Conservation (phyloP, 1,140 invertebrate genomes). For the Dreissena polymorpha region DNA sequence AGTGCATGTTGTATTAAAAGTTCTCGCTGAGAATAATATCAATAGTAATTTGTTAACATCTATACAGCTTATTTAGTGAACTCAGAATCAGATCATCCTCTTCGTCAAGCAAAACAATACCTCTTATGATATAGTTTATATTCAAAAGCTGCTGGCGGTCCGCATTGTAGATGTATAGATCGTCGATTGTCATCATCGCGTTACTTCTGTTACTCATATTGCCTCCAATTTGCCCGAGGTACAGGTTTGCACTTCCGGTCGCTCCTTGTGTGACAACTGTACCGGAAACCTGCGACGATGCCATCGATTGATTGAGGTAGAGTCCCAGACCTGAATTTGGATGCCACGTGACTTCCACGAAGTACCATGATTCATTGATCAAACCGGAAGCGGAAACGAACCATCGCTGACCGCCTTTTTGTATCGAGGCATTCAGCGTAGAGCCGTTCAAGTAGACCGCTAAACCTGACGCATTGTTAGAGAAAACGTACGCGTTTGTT, state of each 20-base stretch:
- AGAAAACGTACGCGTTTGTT: slow-evolving; percentile 58
- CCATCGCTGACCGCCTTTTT: slow-evolving; percentile 62
- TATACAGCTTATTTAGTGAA: too few relatives aligned
- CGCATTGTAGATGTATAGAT: slow-evolving; percentile 73
- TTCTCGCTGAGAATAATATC: too few relatives aligned
- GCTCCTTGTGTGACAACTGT: slow-evolving; percentile 27
- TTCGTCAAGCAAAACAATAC: slow-evolving; percentile 47
- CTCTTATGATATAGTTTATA: slow-evolving; percentile 74
- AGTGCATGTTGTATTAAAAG: too few relatives aligned
- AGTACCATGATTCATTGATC: slow-evolving; percentile 72
- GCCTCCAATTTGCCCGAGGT: slow-evolving; percentile 69
- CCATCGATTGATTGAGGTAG: slow-evolving; percentile 67
- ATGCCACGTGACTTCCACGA: slow-evolving; percentile 75
- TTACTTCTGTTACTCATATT: slow-evolving; percentile 57
- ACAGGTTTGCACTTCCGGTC: slow-evolving; percentile 58
- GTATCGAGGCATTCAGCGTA: slow-evolving; percentile 64
- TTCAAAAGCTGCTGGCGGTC: slow-evolving; percentile 67
- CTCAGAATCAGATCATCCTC: too few relatives aligned
- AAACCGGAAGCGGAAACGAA: slow-evolving; percentile 56
- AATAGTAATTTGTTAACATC: too few relatives aligned
- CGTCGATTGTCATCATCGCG: slow-evolving; percentile 68
- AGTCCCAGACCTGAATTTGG: slow-evolving; percentile 65
- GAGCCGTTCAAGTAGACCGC: slow-evolving; percentile 65
- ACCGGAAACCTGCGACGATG: slow-evolving; percentile 13
- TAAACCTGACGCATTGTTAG: slow-evolving; percentile 61